phyloP scores from a whole-genome alignment of 2,888 invertebrate genomes.

The Trypoxylon attenuatum region DNA sequence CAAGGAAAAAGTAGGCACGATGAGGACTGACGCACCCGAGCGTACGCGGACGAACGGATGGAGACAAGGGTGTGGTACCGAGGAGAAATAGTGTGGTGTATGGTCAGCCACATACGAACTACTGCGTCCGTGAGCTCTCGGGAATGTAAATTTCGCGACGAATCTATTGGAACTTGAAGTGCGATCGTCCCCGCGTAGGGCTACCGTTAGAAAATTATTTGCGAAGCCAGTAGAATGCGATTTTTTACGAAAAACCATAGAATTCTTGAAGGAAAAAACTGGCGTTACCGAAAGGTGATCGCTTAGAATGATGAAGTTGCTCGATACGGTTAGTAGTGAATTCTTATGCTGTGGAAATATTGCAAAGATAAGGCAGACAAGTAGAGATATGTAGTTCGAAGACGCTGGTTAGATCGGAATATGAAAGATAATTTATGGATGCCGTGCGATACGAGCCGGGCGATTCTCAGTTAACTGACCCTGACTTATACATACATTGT shows the following conservation, averaged over 20 bases:
- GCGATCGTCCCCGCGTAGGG: background rate
- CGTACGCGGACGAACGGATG: background rate
- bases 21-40: background rate
- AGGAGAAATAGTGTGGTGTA: conserved; percentile 2
- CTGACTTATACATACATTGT: conserved; percentile 19
- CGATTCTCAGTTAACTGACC: conserved; percentile 16
- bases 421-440: conserved; percentile 18
- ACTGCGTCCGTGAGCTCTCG: conserved; percentile 3
- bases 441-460: conserved; percentile 3
- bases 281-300: no score
- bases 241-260: no score
- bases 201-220: background rate
- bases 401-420: background rate
- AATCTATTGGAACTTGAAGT: background rate
- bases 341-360: no score
- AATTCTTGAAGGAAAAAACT: no score
- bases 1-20: background rate
- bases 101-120: background rate
- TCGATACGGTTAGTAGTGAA: no score
- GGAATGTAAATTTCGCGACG: background rate
- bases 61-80: conserved; percentile 2
- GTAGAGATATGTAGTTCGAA: no score
- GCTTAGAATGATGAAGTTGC: no score
- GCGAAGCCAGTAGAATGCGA: no score
- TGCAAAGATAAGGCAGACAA: no score